A percentile compares a stretch with the other conserved stretches of the same genome.
phyloP scores from a whole-genome alignment of 2,113 vertebrate species.

The Pitta sordida region DNA sequence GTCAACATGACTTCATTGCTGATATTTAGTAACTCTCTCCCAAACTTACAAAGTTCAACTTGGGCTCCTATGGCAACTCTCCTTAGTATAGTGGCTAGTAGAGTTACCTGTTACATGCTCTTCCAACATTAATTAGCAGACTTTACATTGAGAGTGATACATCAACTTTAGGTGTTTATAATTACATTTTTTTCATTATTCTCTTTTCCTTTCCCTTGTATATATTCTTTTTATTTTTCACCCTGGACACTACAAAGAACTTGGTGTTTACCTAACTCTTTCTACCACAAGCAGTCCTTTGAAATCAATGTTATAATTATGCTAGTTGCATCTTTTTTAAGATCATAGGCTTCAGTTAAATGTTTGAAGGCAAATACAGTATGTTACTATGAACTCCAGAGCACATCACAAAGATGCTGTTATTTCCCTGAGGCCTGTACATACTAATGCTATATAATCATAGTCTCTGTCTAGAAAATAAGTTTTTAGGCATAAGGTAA shows the following conservation, averaged over 20 bases:
- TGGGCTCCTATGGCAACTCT: not conserved
- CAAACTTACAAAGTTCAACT: fast-evolving
- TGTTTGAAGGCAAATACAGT: not conserved
- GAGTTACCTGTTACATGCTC: not conserved
- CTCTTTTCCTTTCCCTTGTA: not conserved
- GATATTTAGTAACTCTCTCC: not conserved
- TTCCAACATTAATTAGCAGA: not conserved
- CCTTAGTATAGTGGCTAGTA: not conserved
- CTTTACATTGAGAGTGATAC: not conserved
- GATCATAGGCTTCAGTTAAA: not conserved
- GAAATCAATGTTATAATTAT: conserved; percentile 6
- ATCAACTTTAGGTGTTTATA: not conserved
- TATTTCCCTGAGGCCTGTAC: not conserved
- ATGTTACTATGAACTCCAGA: not conserved
- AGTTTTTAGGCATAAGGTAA: not conserved
- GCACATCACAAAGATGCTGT: not conserved
- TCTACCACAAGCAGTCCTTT: not conserved
- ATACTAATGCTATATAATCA: not conserved
- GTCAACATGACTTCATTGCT: not conserved
- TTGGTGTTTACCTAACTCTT: not conserved
- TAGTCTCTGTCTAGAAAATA: not conserved
- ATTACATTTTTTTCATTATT: not conserved
- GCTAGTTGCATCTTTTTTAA: not conserved
- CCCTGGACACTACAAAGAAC: not conserved
- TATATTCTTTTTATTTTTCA: not conserved